phyloP scores from a whole-genome alignment of 2,888 invertebrate species.

The Aleiodes alternator region DNA sequence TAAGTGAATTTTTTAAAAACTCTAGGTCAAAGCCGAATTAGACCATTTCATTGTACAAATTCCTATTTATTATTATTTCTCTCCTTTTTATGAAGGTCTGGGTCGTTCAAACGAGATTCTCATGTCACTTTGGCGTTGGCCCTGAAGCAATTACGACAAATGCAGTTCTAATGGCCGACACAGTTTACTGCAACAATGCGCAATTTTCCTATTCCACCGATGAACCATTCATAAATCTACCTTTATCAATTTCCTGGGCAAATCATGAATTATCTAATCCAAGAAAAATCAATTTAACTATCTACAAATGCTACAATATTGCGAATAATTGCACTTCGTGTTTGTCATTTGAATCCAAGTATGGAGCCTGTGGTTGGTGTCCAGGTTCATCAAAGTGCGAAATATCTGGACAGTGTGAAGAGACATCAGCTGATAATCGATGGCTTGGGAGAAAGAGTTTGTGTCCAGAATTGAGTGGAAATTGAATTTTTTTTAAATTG shows the following conservation, averaged over 20 bases:
- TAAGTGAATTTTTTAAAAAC: neutral
- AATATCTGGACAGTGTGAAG: slow-evolving; percentile 26
- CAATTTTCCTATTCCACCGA: slow-evolving; percentile 19
- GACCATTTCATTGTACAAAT: neutral
- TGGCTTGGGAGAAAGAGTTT: slow-evolving; percentile 23
- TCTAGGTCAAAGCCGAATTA: neutral
- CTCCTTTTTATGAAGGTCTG: neutral
- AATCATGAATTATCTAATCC: slow-evolving; percentile 8
- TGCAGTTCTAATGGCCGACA: slow-evolving; percentile 2
- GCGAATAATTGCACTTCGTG: slow-evolving; percentile 15
- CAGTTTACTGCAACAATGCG: slow-evolving; percentile 23
- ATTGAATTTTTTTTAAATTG: neutral
- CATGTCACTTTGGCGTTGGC: slow-evolving; percentile 13
- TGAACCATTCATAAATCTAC: slow-evolving; percentile 9
- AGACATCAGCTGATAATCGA: slow-evolving; percentile 10
- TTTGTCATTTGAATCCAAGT: slow-evolving; percentile 3
- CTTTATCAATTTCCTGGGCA: neutral
- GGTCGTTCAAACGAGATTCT: neutral
- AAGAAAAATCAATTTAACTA: neutral
- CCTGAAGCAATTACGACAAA: slow-evolving; percentile 11
- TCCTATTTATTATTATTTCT: neutral
- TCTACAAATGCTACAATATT: slow-evolving; percentile 9
- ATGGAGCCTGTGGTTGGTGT: slow-evolving; percentile 21
- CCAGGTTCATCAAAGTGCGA: slow-evolving; percentile 24
- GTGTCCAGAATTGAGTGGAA: slow-evolving; percentile 10